Evolutionary conservation across 2,797 vertebrate genomes (phyloP).

Genomic region (Melanotaenia trifasciata): DNA sequence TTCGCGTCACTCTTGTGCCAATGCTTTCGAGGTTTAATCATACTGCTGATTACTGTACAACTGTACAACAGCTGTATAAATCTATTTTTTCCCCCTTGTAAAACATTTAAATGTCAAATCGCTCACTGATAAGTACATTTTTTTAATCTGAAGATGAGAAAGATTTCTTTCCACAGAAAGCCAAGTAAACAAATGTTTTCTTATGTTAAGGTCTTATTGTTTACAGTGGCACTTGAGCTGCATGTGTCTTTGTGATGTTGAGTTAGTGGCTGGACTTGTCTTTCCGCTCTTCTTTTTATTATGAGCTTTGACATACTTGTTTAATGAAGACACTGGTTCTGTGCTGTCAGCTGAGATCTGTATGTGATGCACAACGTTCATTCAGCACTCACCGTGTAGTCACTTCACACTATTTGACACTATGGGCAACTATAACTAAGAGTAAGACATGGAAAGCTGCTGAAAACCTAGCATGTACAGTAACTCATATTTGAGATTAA

Average conservation of each 20-base stretch:
- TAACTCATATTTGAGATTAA: conserved; percentile 4
- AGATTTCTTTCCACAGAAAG: conserved; percentile 20
- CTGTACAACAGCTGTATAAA: not conserved
- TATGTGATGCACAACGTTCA: conserved; percentile 33
- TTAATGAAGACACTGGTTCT: conserved; percentile 4
- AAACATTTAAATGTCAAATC: conserved; percentile 17
- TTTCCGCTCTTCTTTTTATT: conserved; percentile 20
- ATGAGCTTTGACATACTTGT: conserved; percentile 7
- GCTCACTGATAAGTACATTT: not conserved
- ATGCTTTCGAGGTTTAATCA: not conserved
- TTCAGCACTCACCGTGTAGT: conserved; percentile 2
- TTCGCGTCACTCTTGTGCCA: not conserved
- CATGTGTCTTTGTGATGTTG: conserved; percentile 29
- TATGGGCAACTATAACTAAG: conserved; percentile 1
- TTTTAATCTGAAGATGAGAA: not conserved
- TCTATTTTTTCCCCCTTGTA: conserved; percentile 15
- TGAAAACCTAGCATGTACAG: conserved; percentile 6
- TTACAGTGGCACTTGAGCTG: conserved; percentile 39
- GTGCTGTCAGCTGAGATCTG: conserved; percentile 19
- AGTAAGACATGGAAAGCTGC: conserved; percentile 9
- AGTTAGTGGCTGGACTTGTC: conserved; percentile 24
- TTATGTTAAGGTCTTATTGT: conserved; percentile 30
- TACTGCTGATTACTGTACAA: conserved; percentile 14
- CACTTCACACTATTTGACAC: conserved; percentile 33
- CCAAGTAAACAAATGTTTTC: conserved; percentile 36